Evolutionary conservation across 2,888 invertebrate genomes (phyloP), one percentile per base, ranked within the genome.

Genomic region (Spatulosminthurus flaviceps): DNA sequence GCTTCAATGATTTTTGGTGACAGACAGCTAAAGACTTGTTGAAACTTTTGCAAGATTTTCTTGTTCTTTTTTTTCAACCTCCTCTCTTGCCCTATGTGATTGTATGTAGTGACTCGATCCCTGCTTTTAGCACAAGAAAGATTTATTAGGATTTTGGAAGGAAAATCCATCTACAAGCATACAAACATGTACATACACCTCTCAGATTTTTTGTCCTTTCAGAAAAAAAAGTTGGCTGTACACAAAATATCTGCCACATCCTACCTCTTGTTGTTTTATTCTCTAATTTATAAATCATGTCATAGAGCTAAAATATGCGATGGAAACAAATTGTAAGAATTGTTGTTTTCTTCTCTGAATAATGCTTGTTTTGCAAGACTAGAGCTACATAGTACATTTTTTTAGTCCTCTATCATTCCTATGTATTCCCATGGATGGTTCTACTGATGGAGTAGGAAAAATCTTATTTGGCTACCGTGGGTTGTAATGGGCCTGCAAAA

Each of bases 21-120:
- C 51, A 51, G 51, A 51, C 51, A 51, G 51, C 51, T 51, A 19
- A 19, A 51, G 51, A 51, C 51, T 51, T 51, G 51, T 51, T 51
- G 51, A 51, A 51, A 51, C 51, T 51, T 41, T 51, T 51, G 51
- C 51, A 51, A 51, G 51, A 51, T 51, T 51, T 51, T 51, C 51
- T 51, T 51, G 51, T 51, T 51, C 51, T 4, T 51, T 51, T 51
- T 51, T 51, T 51, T 19, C 51, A 2, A 5, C 16, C 34, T 34
- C 34, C 9, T 34, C 9, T 34, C 34, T 34, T 4, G 4, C 34
- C 34, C 9, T 9, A 34, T 34, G 34, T 34, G 5, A 34, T 34
- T 34, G 34, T 34, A 34, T 34, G 34, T 34, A 34, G 34, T 34
- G 34, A 34, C 34, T 34, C 34, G 34, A 34, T 34, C 34, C 51